phyloP scores from a whole-genome alignment of 1,140 invertebrate genomes.

The Linepithema humile region DNA sequence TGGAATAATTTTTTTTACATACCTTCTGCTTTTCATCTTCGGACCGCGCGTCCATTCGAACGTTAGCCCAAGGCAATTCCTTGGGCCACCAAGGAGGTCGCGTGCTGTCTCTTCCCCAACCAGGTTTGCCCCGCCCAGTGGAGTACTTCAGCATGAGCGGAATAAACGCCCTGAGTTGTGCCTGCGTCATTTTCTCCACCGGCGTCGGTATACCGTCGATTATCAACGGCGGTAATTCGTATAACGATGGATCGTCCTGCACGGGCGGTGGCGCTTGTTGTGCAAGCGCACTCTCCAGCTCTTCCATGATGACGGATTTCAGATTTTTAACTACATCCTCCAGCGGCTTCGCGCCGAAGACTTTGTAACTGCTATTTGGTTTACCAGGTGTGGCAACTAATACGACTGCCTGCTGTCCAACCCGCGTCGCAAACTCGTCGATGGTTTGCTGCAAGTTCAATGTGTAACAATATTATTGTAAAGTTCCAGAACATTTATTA shows the following conservation, averaged over 20 bases:
- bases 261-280: conserved; percentile 97
- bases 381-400: conserved; percentile 98
- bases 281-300: conserved; percentile 95
- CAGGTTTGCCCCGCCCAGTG: conserved; percentile 97
- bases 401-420: conserved; percentile 98
- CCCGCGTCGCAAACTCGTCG: conserved; percentile 98
- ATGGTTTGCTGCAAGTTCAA: conserved; percentile 92
- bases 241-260: conserved; percentile 95
- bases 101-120: conserved; percentile 98
- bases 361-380: conserved; percentile 97
- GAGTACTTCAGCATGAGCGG: conserved; percentile 99
- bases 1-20: not conserved
- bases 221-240: conserved; percentile 97
- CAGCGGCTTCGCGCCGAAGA: conserved; percentile 98
- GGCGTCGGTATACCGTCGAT: conserved; percentile 99
- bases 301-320: conserved; percentile 96
- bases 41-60: conserved; percentile 97
- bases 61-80: conserved; percentile 98
- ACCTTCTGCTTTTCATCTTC: conserved; percentile 99
- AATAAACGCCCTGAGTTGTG: conserved; percentile 97
- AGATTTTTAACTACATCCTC: conserved; percentile 98
- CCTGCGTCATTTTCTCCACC: conserved; percentile 99
- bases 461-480: not conserved
- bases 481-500: not conserved
- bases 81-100: conserved; percentile 98